Evolutionary conservation across 1,140 invertebrate genomes (phyloP).

Genomic region (Tetragonula clypearis): DNA sequence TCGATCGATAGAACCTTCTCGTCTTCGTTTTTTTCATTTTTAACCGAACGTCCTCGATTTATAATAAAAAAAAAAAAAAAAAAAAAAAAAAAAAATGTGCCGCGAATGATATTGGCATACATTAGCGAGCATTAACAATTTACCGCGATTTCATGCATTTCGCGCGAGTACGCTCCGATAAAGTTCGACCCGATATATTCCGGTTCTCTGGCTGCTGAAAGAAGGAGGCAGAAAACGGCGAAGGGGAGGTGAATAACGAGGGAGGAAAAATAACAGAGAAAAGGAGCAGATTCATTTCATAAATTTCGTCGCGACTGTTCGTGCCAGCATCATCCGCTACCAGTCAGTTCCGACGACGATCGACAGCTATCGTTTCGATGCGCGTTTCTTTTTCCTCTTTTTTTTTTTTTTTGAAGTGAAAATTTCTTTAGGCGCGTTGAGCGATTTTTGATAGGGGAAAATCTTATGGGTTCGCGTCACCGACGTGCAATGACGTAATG

Average conservation of each 20-base stretch:
- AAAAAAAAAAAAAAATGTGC: too few relatives aligned
- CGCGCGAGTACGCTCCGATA: neutral
- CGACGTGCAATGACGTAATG: too few relatives aligned
- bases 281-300: conserved; percentile 9
- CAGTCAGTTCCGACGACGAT: neutral
- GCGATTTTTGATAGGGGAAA: too few relatives aligned
- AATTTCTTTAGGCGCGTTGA: too few relatives aligned
- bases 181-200: conserved; percentile 1
- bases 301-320: conserved; percentile 3
- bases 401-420: too few relatives aligned
- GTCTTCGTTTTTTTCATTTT: conserved; percentile 15
- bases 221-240: too few relatives aligned
- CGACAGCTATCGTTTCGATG: neutral
- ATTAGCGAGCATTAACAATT: conserved; percentile 13
- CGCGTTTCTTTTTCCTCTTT: too few relatives aligned
- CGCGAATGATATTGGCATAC: conserved; percentile 12
- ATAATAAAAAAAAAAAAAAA: too few relatives aligned
- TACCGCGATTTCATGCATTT: conserved; percentile 11
- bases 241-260: too few relatives aligned
- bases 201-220: neutral
- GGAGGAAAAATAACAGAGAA: neutral
- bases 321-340: neutral
- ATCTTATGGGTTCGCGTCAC: too few relatives aligned
- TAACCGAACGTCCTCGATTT: neutral
- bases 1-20: conserved; percentile 10